Base-by-base conservation (phyloP, 2,113 vertebrate species). In the Mormyrus lacerda region DNA sequence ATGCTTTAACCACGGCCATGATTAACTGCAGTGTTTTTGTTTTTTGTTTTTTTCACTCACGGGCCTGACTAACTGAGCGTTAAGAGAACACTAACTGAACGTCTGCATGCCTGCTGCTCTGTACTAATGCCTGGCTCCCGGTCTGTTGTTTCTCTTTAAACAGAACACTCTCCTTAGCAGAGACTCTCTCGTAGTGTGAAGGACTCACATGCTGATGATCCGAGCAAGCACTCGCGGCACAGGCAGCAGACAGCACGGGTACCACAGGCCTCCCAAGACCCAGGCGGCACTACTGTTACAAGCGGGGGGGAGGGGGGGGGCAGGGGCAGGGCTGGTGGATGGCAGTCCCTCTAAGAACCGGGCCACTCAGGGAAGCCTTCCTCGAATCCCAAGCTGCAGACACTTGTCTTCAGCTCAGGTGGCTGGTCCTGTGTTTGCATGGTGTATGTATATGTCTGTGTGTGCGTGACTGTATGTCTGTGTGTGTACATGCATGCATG, bases 131-230 rank as follows among this genome's bases (percentile, higher is more conserved):
- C 35, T 69, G 87, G 85, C 47, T 79, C 42, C 53, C 45, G 45
- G 21, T 90, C 6, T 87, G 27, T 90, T 50, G 76, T 82, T 82
- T 44, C 42, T 44, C 47, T 90, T 21, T 93, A 89, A 90, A 87
- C 94, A 96, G 95, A 93, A 51, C 93, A 96, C 95, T 3, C 93
- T 96, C 21, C 96, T 96, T 87, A 95, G 94, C 91, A 93, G 96
- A 90, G 95, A 95, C 82, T 95, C 95, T 7, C 95, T 96, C 90
- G 93, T 96, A 89, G 95, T 96, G 53, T 96, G 95, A 96, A 47
- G 9, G 44, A 35, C 89, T 65, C 21, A 84, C 19, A 79, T 65
- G 21, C 83, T 88, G 24, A 65, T 88, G 88, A 42, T 79, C 19
- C 21, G n/a, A 73, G 47, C 73, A 51, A 87, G 42, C 61, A 1